phyloP scores from a whole-genome alignment of 2,888 invertebrate genomes.

The Parnassius orleans region DNA sequence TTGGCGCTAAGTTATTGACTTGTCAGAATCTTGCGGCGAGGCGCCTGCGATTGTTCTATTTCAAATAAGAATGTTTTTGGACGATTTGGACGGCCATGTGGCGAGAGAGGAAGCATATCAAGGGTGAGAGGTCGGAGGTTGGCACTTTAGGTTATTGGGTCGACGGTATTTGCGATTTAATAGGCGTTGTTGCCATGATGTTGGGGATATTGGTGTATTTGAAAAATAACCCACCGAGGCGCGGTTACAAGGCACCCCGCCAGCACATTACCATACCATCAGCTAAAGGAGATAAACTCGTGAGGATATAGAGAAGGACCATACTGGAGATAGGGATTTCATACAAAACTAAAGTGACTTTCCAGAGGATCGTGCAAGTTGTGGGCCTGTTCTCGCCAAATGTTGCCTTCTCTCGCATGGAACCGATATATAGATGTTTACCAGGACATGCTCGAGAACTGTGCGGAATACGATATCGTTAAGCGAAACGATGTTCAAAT shows the following conservation, averaged over 20 bases:
- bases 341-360: slow-evolving; percentile 85
- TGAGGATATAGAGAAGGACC: slow-evolving; percentile 71
- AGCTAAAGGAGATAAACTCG: slow-evolving; percentile 66
- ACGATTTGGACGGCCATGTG: slow-evolving; percentile 93
- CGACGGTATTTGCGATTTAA: slow-evolving; percentile 90
- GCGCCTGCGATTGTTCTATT: slow-evolving; percentile 88
- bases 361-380: slow-evolving; percentile 84
- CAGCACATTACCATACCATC: slow-evolving; percentile 77
- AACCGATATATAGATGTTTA: slow-evolving; percentile 91
- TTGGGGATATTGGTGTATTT: slow-evolving; percentile 85
- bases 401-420: slow-evolving; percentile 89
- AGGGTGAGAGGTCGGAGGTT: slow-evolving; percentile 90
- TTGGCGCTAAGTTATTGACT: slow-evolving; percentile 88
- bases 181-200: slow-evolving; percentile 87
- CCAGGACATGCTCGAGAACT: slow-evolving; percentile 87
- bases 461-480: slow-evolving; percentile 71
- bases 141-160: slow-evolving; percentile 90
- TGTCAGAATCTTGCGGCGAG: slow-evolving; percentile 86
- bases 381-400: slow-evolving; percentile 84
- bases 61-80: slow-evolving; percentile 90
- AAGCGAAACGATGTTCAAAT: slow-evolving; percentile 83
- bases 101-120: slow-evolving; percentile 88
- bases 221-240: slow-evolving; percentile 86
- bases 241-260: slow-evolving; percentile 85
- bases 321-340: slow-evolving; percentile 77